Base-by-base conservation (phyloP, 2,113 vertebrate genomes). In the Upupa epops region DNA sequence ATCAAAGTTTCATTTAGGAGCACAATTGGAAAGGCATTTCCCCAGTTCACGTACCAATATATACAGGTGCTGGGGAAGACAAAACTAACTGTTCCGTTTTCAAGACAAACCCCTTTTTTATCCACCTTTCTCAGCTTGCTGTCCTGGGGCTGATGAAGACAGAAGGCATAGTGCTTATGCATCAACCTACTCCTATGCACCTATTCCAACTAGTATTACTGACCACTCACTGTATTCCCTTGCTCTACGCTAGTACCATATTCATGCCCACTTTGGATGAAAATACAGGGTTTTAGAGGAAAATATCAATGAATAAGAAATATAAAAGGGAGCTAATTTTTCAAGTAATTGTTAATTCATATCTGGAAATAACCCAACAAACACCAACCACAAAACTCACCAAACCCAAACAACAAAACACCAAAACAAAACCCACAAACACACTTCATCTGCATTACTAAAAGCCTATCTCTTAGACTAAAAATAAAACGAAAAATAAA, bases 1-100 rank as follows among this genome's bases (percentile, higher is more conserved):
- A 64, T 22, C 31, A n/a, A 48, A 36, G 40, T 19, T 77, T 64
- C 4, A 3, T 52, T 72, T 28, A 18, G 22, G 40, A 61, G 48
- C 52, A 22, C 34, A 51, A 11, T 2, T 61, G 48, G 3, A 56
- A 22, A 7, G 13, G 34, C 0, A 1, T 9, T 59, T 16, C 22
- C 19, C 37, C 17, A 5, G 28, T 48, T 71, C 52, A 26, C 46
- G 56, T 15, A 13, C 40, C 34, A 17, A 3, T 25, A 17, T 5
- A 29, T 0, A 46, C n/a, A n/a, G 8, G 22, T 31, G 31, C 32
- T 54, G 8, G 5, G 18, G 32, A 68, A 90, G 29, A 2, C 31
- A n/a, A n/a, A 52, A 34, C 7, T 3, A 3, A 17, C 60, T 19
- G 21, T 37, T 42, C 11, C 6, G 2, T 51, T 61, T 55, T 65